Conservation (phyloP, 1,140 invertebrate genomes). For the Gryllus bimaculatus region DNA sequence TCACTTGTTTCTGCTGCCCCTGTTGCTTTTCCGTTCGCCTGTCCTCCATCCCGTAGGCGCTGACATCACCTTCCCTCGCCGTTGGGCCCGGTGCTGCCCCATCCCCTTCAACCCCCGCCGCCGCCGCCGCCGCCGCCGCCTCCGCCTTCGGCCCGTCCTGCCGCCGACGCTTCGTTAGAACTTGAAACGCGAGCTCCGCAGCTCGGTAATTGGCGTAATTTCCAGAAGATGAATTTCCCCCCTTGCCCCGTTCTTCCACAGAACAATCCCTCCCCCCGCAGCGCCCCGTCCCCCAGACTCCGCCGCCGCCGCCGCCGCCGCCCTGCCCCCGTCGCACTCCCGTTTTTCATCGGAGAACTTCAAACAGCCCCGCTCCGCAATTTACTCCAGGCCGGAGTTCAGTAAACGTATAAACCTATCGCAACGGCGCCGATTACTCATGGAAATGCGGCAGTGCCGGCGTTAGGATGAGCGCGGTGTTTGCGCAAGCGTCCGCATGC, state of each 20-base stretch:
- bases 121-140: no score
- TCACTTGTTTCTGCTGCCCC: no score
- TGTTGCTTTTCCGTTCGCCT: no score
- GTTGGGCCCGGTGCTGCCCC: neutral
- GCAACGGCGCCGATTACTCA: neutral
- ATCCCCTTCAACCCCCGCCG: neutral
- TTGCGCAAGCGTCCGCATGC: neutral
- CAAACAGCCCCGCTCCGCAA: slow-evolving; percentile 2
- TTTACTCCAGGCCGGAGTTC: neutral
- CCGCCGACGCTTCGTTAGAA: neutral
- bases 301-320: no score
- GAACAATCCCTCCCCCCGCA: neutral
- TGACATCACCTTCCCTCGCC: neutral
- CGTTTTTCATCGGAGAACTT: slow-evolving; percentile 1
- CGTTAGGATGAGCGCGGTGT: neutral
- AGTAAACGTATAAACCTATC: slow-evolving; percentile 5
- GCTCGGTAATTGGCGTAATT: neutral
- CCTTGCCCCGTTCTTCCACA: neutral
- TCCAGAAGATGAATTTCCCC: slow-evolving; percentile 3
- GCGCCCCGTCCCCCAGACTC: no score
- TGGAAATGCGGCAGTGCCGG: neutral
- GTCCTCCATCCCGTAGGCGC: no score
- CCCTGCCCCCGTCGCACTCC: neutral
- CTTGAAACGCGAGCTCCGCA: neutral
- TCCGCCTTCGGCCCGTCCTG: neutral